Evolutionary conservation across 2,113 vertebrate species (phyloP), one percentile per base, ranked within the genome.

Genomic region (Sorex fumeus): DNA sequence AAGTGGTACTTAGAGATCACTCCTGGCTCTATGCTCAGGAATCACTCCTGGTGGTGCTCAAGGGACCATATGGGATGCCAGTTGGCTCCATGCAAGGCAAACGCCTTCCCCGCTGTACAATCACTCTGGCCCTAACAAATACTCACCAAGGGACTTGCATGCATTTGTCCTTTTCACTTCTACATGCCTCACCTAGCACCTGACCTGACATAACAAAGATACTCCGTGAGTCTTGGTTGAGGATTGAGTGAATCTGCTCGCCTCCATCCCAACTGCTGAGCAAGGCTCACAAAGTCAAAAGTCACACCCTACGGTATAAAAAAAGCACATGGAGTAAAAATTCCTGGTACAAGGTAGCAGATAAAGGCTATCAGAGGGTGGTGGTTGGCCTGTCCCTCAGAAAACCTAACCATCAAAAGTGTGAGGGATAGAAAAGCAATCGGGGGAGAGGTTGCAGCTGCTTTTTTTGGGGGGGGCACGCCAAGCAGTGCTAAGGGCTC

Each of bases 261-360:
- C 8, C 77, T 82, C 75, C 69, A 18, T 67, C 77, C 21, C 66
- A 80, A 40, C 25, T 78, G 81, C n/a, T 5, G 1, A 6, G 1
- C 47, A 47, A 30, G 36, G 72, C 77, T 92, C 88, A 80, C 69
- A 91, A 85, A 40, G 60, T 71, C 43, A 79, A 89, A 88, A 91
- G 67, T 60, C 57, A 6, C 27, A n/a, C 72, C 30, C 53, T 70
- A 1, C 80, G 28, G 36, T 67, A 74, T 47, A 23, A 60, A 23
- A 23, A 60, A 15, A 60, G 57, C 57, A 23, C 18, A 19, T 15
- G 53, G 6, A 60, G 18, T 7, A 60, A 60, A 60, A 19, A 23
- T 60, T 60, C 57, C 18, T 75, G 78, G 18, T 57, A 57, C 57
- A 43, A 53, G 62, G 70, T 32, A 86, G 25, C 40, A 25, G 36